Evolutionary conservation across 2,888 invertebrate species (phyloP), one percentile per base, ranked within the genome.

Genomic region (Chalcis sispes): DNA sequence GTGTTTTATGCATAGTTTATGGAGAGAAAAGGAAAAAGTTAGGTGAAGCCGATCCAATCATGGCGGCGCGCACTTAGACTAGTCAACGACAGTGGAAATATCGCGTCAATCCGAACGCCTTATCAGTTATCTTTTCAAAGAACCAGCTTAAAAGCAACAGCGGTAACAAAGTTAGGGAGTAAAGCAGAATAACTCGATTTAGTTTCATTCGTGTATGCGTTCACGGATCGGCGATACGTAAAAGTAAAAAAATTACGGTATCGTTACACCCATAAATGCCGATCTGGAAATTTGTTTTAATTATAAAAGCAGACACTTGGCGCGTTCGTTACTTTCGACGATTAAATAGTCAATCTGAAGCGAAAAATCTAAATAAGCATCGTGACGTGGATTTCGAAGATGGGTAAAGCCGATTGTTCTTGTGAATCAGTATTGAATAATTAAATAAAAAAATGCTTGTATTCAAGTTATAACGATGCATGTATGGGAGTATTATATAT

Each of bases 121-220:
- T 81, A 81, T 81, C 79, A 75, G 77, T 79, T 80, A 78, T 75
- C 77, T 77, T 67, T 36, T 36, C 32, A 61, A 23, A 61, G 52
- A 72, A 48, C 64, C 59, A 70, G 65, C 65, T 69, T 58, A 61
- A 48, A 54, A 29, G 50, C 48, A 8, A 20, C 13, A n/a, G n/a
- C n/a, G n/a, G n/a, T n/a, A n/a, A n/a, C n/a, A n/a, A n/a, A n/a
- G 10, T 15, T 42, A 58, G 15, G 52, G 25, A 20, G 36, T n/a
- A n/a, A 48, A 75, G 56, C 56, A 61, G 70, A 58, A 70, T n/a
- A 75, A 75, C 70, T 66, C 61, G 71, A 65, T 70, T 70, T 70
- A 36, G 25, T 70, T 59, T 50, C 61, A 52, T 36, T 50, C 36
- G 42, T 54, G 18, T 23, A 23, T 0, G 50, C 50, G 13, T 50